Conservation (phyloP, 2,113 vertebrate species). For the Scomber colias region DNA sequence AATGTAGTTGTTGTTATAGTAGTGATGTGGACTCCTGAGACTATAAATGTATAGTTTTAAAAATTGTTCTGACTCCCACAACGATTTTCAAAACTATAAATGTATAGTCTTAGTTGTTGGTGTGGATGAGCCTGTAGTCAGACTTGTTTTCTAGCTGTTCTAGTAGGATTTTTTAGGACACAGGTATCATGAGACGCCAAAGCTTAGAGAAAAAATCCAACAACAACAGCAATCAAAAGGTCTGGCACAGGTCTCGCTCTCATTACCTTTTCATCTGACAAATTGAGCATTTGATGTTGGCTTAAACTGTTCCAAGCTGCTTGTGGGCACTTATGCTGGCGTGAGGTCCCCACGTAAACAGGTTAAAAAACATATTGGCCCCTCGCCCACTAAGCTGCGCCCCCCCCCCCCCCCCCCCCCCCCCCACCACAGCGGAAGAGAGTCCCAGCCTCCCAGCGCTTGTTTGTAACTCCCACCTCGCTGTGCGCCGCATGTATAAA, state of each 20-base stretch:
- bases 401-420: too few species aligned
- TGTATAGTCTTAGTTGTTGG: too few species aligned
- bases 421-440: background rate
- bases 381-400: background rate
- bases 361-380: slow-evolving; percentile 36
- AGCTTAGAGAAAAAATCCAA: background rate
- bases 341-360: background rate
- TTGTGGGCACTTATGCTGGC: background rate
- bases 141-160: background rate
- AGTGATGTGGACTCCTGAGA: too few species aligned
- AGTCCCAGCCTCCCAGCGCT: slow-evolving; percentile 19
- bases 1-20: too few species aligned
- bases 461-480: slow-evolving; percentile 17
- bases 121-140: background rate
- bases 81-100: too few species aligned
- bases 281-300: slow-evolving; percentile 2
- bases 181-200: background rate
- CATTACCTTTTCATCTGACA: slow-evolving; percentile 9
- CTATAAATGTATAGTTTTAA: too few species aligned
- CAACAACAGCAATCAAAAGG: background rate
- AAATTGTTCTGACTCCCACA: too few species aligned
- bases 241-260: background rate
- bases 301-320: slow-evolving; percentile 38
- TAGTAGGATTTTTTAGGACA: background rate
- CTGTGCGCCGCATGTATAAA: slow-evolving; percentile 33